A percentile compares a stretch with the other conserved stretches of the same genome.
Conservation (phyloP, 2,797 vertebrate species). For the Crossoptilon crossoptilon region DNA sequence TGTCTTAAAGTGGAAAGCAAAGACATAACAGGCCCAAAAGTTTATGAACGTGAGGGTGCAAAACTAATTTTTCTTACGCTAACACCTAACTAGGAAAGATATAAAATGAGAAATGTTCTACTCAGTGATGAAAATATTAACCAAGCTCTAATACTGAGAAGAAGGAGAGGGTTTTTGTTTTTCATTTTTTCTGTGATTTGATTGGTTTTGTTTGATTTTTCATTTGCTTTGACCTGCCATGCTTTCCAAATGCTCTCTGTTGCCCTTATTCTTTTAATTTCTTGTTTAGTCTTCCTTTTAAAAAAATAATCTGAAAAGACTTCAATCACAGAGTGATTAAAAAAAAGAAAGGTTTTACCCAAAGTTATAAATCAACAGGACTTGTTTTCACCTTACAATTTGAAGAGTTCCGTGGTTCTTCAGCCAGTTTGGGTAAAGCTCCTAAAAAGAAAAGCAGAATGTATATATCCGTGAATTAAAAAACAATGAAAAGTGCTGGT, state of each 20-base stretch:
- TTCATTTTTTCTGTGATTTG: not conserved
- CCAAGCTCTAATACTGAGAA: not conserved
- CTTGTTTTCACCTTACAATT: not conserved
- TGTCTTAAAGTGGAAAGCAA: slow-evolving; percentile 8
- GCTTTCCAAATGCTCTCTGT: not conserved
- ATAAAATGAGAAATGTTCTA: not conserved
- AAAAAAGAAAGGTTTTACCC: not conserved
- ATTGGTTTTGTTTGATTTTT: not conserved
- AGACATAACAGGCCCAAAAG: not conserved
- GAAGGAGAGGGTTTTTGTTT: not conserved
- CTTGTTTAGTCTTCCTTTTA: not conserved
- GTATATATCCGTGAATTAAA: not conserved
- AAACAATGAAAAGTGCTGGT: not conserved
- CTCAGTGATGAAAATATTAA: not conserved
- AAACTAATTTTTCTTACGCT: not conserved
- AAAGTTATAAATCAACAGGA: not conserved
- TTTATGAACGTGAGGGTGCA: not conserved
- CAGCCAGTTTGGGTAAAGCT: not conserved
- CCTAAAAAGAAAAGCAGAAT: not conserved
- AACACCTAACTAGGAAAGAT: not conserved
- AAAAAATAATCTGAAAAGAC: not conserved
- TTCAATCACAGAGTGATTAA: not conserved
- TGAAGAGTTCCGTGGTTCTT: not conserved
- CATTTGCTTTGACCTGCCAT: not conserved
- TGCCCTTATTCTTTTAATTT: not conserved